Evolutionary conservation across 1,140 invertebrate species (phyloP).

Genomic region (Temnothorax curvispinosus): DNA sequence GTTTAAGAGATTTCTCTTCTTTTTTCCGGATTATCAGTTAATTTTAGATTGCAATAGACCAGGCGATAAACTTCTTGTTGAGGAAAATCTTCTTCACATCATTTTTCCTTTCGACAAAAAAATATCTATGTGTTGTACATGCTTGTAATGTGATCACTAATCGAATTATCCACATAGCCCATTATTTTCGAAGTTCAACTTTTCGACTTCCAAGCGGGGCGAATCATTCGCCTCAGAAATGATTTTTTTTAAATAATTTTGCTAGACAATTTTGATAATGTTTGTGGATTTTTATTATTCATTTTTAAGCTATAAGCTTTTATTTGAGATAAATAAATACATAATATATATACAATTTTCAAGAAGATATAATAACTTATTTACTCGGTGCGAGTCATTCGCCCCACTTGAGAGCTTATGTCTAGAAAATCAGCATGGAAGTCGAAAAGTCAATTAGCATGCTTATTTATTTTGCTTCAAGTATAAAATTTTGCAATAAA

Average conservation of each 20-base stretch:
- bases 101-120: conserved; percentile 14
- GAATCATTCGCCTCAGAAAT: too few relatives aligned
- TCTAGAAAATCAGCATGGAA: too few relatives aligned
- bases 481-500: neutral
- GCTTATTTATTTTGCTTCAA: conserved; percentile 41
- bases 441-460: neutral
- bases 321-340: too few relatives aligned
- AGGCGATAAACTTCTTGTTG: conserved; percentile 64
- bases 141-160: conserved; percentile 23
- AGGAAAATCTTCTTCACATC: conserved; percentile 13
- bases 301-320: too few relatives aligned
- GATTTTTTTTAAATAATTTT: too few relatives aligned
- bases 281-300: too few relatives aligned
- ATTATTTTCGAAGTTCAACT: conserved; percentile 20
- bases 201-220: neutral
- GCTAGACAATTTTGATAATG: too few relatives aligned
- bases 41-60: conserved; percentile 44
- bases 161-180: neutral
- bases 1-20: conserved; percentile 55
- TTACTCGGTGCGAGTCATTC: too few relatives aligned
- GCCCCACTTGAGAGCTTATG: too few relatives aligned
- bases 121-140: neutral
- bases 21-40: conserved; percentile 23
- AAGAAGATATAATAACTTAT: too few relatives aligned
- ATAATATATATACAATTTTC: too few relatives aligned